phyloP scores from a whole-genome alignment of 2,888 invertebrate genomes.

The Apodemia zela region DNA sequence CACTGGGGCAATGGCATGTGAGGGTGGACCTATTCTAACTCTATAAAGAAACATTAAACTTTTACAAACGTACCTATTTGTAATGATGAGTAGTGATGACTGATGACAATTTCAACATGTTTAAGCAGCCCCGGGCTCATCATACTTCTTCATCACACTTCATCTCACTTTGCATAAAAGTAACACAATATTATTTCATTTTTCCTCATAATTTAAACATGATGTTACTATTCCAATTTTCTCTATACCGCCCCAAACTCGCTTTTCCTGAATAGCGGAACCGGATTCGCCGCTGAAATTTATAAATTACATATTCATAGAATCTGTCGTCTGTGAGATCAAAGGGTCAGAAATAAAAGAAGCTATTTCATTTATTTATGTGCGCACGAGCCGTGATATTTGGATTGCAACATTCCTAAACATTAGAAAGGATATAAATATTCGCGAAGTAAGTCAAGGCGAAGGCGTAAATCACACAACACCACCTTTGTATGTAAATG shows the following conservation, averaged over 20 bases:
- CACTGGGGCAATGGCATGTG: no score
- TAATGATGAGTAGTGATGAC: no score
- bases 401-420: not conserved
- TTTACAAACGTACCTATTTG: no score
- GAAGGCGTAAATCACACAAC: conserved; percentile 1
- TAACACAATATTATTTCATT: no score
- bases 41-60: no score
- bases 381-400: not conserved
- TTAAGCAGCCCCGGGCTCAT: no score
- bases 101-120: no score
- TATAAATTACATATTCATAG: not conserved
- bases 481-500: conserved; percentile 9
- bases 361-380: not conserved
- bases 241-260: not conserved
- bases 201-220: not conserved
- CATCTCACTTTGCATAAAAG: no score
- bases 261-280: not conserved
- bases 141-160: no score
- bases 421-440: conserved; percentile 9
- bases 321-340: not conserved
- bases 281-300: not conserved
- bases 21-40: no score
- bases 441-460: not conserved
- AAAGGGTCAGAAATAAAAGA: not conserved
- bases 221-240: no score